Conservation (phyloP, 64 coral and sea anemone genomes). For the Platygyra sinensis region DNA sequence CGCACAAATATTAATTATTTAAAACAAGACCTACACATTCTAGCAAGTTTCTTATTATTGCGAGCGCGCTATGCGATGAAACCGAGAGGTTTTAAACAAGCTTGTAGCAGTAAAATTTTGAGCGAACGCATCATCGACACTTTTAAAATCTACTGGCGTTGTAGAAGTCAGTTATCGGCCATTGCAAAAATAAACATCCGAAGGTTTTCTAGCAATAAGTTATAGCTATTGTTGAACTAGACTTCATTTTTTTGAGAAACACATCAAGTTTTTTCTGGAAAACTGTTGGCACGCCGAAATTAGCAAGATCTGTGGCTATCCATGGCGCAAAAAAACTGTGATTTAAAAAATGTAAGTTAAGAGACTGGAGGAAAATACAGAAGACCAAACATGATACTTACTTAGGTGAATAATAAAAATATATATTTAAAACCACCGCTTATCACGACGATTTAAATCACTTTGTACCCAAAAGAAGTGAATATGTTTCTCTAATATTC, state of each 20-base stretch:
- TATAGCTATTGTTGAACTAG: background rate
- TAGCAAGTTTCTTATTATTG: background rate
- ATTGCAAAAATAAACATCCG: background rate
- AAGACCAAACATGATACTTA: background rate
- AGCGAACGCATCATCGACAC: background rate
- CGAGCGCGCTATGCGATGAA: background rate
- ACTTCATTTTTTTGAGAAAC: background rate
- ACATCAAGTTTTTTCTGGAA: background rate
- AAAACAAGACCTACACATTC: background rate
- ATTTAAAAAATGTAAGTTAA: background rate
- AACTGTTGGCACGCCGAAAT: background rate
- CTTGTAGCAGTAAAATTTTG: background rate
- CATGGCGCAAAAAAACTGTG: background rate
- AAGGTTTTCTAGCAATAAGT: conserved; percentile 16
- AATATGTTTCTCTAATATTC: background rate
- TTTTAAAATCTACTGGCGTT: background rate
- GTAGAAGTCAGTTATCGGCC: background rate
- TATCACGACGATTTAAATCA: background rate
- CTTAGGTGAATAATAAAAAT: conserved; percentile 7
- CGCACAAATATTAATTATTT: conserved; percentile 21
- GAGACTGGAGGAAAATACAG: background rate
- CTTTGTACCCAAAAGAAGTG: background rate
- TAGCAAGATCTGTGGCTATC: background rate
- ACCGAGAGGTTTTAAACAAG: background rate
- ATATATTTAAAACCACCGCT: background rate